Evolutionary conservation across 2,888 invertebrate genomes (phyloP).

Genomic region (Carpatolechia fugitivella): DNA sequence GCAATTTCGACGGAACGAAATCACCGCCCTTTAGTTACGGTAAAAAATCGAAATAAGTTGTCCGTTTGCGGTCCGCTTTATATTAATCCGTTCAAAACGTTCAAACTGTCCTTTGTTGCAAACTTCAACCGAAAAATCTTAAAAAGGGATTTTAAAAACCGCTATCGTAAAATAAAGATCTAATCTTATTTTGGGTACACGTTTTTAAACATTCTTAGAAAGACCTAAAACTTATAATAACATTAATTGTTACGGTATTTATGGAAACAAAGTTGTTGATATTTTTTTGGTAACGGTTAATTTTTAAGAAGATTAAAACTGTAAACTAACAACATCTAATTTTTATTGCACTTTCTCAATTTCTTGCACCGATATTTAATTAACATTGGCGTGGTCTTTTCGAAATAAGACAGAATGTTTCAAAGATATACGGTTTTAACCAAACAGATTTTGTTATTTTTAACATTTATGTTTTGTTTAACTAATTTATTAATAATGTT

Average conservation of each 20-base stretch:
- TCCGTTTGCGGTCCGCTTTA: slow-evolving; percentile 30
- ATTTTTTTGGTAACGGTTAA: slow-evolving; percentile 24
- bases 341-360: slow-evolving; percentile 23
- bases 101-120: slow-evolving; percentile 43
- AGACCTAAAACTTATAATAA: not conserved
- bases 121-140: slow-evolving; percentile 29
- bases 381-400: slow-evolving; percentile 20
- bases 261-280: slow-evolving; percentile 9
- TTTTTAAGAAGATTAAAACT: slow-evolving; percentile 25
- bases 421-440: slow-evolving; percentile 3
- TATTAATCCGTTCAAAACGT: slow-evolving; percentile 55
- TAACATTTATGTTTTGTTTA: slow-evolving; percentile 22
- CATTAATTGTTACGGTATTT: slow-evolving; percentile 12
- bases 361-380: slow-evolving; percentile 21
- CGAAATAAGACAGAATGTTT: slow-evolving; percentile 14
- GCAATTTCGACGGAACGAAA: slow-evolving; percentile 23
- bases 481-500: slow-evolving; percentile 48
- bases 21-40: slow-evolving; percentile 34
- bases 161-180: slow-evolving; percentile 25
- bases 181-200: slow-evolving; percentile 43
- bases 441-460: slow-evolving; percentile 12
- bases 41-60: slow-evolving; percentile 37
- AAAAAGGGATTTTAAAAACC: slow-evolving; percentile 31
- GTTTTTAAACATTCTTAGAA: slow-evolving; percentile 26
- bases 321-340: slow-evolving; percentile 17